These are phyloP conservation scores for Drosophila tani DNA, from an alignment of 1,140 invertebrate genomes.

Conservation along the genomic window DNA sequence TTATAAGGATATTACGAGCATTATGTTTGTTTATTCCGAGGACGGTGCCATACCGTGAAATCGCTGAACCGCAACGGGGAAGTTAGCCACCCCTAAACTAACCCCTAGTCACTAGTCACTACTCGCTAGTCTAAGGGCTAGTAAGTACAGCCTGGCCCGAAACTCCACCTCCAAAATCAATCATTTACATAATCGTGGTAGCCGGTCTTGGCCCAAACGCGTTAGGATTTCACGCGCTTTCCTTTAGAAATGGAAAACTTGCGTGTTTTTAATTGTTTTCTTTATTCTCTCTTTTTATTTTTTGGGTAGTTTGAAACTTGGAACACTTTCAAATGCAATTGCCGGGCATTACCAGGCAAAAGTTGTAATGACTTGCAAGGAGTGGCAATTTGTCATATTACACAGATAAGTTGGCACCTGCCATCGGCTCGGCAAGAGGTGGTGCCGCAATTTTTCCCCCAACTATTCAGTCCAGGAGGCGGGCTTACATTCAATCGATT, in stretches of 20 bases:
- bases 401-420: constrained; percentile 49
- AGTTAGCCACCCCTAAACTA: constrained; percentile 39
- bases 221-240: constrained; percentile 66
- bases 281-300: constrained; percentile 4
- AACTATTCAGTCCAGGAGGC: not conserved
- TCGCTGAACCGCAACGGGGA: constrained; percentile 68
- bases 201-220: constrained; percentile 39
- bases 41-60: constrained; percentile 70
- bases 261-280: constrained; percentile 70
- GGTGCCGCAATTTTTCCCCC: not conserved
- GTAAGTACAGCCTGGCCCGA: constrained; percentile 57
- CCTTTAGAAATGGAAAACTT: constrained; percentile 58
- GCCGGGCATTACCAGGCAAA: constrained; percentile 21
- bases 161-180: constrained; percentile 51
- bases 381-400: constrained; percentile 47
- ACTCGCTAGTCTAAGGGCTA: constrained; percentile 30
- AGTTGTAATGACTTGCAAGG: constrained; percentile 32
- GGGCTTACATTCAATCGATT: constrained; percentile 31
- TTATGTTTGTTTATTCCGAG: constrained; percentile 70
- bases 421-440: constrained; percentile 1
- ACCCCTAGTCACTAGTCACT: constrained; percentile 29
- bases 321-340: constrained; percentile 22
- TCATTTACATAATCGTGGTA: constrained; percentile 71
- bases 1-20: constrained; percentile 66
- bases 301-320: not conserved